A percentile compares a stretch with the other conserved stretches of the same genome.
Conservation (phyloP, 2,888 invertebrate species). For the Drosophila differens region DNA sequence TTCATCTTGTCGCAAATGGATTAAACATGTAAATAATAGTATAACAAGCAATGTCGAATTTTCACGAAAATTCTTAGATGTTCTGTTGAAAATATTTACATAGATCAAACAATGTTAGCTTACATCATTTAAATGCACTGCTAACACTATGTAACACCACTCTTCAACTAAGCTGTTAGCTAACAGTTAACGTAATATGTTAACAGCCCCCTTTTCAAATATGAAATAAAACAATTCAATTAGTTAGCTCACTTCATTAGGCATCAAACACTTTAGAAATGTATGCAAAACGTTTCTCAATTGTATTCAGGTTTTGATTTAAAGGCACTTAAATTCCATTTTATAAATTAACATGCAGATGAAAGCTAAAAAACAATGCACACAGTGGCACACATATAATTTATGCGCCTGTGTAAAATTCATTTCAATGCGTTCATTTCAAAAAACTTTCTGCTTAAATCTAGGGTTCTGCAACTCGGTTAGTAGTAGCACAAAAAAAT, state of each 20-base stretch:
- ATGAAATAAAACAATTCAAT: conserved; percentile 14
- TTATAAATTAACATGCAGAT: conserved; percentile 71
- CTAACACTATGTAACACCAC: background rate
- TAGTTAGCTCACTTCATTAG: conserved; percentile 20
- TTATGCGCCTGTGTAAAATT: conserved; percentile 18
- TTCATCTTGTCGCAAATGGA: background rate
- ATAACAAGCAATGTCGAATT: background rate
- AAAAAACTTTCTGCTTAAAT: conserved; percentile 38
- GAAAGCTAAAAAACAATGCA: conserved; percentile 42
- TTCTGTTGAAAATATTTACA: background rate
- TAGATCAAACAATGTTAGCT: background rate
- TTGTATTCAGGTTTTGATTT: conserved; percentile 62
- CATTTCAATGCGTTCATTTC: conserved; percentile 21
- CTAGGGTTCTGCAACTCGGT: conserved; percentile 35
- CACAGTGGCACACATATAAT: conserved; percentile 25
- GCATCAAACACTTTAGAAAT: conserved; percentile 25
- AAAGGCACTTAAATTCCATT: conserved; percentile 73
- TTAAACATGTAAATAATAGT: background rate
- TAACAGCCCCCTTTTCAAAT: background rate
- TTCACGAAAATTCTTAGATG: background rate
- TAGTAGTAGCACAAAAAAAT: conserved; percentile 46
- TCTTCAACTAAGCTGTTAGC: background rate
- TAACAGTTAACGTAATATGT: background rate
- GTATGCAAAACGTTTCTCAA: conserved; percentile 46
- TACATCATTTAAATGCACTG: background rate